Evolutionary conservation across 2,888 invertebrate species (phyloP), one percentile per base, ranked within the genome.

Genomic region (Hedychridium roseum): DNA sequence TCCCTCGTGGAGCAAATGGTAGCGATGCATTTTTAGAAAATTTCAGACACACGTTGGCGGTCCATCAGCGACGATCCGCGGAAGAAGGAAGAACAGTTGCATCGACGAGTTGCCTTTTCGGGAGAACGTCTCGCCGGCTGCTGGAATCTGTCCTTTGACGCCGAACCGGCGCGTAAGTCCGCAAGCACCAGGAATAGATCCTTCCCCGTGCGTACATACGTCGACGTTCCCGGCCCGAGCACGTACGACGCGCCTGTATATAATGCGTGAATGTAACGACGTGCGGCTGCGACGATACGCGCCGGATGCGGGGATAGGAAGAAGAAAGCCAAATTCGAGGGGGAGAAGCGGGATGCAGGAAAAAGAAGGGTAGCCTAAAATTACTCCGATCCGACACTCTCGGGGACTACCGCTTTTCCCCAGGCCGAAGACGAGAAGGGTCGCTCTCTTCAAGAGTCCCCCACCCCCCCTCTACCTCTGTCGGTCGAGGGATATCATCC

Each of bases 111-210:
- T 40, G 48, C 60, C 63, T 54, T 63, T 60, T 54, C 45, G 48
- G 48, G 51, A 35, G 63, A 5, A 20, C 4, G 36, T 6, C 5
- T 50, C 32, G 47, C 31, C 55, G 48, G 47, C 58, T 64, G 61
- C 36, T 52, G 65, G 63, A 64, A 64, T 58, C 52, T 50, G 65
- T 64, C 65, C 59, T 56, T 62, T 61, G 65, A 61, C 61, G 50
- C 44, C 49, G 31, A 27, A n/a, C 37, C 49, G 50, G 6, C 20
- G 20, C 28, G 11, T 30, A 35, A 46, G 43, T 39, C 35, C 50
- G 30, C 28, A 2, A n/a, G 15, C 14, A 23, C 50, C 31, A 30
- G 41, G 32, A 47, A 58, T 57, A 60, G 35, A 46, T 5, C 17
- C 16, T 7, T 11, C n/a, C 18, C n/a, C 17, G 37, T 15, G 20